Evolutionary conservation across 2,113 vertebrate genomes (phyloP).

Genomic region (Sitta europaea): DNA sequence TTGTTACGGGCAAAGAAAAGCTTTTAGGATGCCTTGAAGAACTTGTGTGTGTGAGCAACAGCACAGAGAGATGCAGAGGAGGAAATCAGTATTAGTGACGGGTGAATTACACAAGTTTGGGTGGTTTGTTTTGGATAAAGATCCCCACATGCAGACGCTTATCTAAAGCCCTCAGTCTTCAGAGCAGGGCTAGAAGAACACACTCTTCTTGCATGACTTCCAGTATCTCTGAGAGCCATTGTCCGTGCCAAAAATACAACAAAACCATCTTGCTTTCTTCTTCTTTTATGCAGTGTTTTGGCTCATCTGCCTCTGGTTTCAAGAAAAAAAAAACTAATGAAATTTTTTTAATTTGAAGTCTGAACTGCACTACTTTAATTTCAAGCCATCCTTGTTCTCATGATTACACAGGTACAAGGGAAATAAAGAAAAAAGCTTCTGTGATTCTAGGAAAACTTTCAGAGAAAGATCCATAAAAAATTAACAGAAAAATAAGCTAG

Average conservation of each 20-base stretch:
- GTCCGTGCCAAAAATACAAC: not conserved
- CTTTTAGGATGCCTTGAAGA: not conserved
- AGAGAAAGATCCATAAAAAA: not conserved
- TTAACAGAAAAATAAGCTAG: not conserved
- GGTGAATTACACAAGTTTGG: not conserved
- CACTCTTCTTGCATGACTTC: not conserved
- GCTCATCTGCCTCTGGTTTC: not conserved
- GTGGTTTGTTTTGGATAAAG: conserved; percentile 26
- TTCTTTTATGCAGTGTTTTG: conserved; percentile 11
- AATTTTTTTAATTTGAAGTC: not conserved
- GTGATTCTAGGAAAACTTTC: not conserved
- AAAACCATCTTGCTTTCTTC: not conserved
- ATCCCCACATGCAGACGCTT: not conserved
- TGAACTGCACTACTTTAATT: not conserved
- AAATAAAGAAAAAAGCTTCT: not conserved
- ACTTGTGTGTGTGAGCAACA: not conserved
- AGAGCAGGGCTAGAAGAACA: not conserved
- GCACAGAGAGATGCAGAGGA: not conserved
- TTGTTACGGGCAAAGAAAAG: not conserved
- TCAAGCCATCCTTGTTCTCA: not conserved
- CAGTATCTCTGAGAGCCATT: not conserved
- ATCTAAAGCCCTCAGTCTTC: conserved; percentile 10
- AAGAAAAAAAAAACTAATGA: not conserved
- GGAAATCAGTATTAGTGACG: not conserved
- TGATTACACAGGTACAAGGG: not conserved